Conservation (phyloP, 2,797 vertebrate species). For the Prionace glauca region DNA sequence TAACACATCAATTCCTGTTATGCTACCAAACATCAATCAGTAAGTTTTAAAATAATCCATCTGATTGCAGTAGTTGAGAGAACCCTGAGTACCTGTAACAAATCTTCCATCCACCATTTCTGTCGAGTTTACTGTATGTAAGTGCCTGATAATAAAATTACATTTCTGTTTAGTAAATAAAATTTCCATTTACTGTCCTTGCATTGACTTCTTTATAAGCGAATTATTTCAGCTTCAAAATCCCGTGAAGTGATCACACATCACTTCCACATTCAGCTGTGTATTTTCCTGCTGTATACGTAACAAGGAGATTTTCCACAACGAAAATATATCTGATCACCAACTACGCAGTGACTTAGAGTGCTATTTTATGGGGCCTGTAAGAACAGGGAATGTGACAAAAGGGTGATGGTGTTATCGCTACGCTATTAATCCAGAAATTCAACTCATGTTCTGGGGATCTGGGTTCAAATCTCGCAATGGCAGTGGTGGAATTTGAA, state of each 20-base stretch:
- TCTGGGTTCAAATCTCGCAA: too few species aligned
- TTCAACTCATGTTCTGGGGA: too few species aligned
- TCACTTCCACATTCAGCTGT: background rate
- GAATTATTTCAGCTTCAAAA: background rate
- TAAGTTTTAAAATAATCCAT: background rate
- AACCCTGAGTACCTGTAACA: background rate
- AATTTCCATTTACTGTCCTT: background rate
- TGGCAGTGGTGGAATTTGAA: too few species aligned
- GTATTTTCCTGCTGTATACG: background rate
- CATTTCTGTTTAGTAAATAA: background rate
- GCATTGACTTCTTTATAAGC: background rate
- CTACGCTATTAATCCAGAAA: too few species aligned
- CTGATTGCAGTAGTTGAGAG: background rate
- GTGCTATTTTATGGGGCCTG: too few species aligned
- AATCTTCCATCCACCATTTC: background rate
- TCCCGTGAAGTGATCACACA: background rate
- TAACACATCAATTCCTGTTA: background rate
- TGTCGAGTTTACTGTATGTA: background rate
- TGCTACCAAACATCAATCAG: background rate
- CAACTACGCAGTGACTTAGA: background rate
- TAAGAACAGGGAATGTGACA: too few species aligned
- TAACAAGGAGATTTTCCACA: background rate
- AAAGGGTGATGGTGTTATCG: too few species aligned
- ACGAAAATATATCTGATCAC: background rate
- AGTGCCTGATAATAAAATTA: background rate